A percentile compares a stretch with the other conserved stretches of the same genome.
Conservation (phyloP, 2,113 vertebrate genomes). For the Pyxicephalus adspersus region DNA sequence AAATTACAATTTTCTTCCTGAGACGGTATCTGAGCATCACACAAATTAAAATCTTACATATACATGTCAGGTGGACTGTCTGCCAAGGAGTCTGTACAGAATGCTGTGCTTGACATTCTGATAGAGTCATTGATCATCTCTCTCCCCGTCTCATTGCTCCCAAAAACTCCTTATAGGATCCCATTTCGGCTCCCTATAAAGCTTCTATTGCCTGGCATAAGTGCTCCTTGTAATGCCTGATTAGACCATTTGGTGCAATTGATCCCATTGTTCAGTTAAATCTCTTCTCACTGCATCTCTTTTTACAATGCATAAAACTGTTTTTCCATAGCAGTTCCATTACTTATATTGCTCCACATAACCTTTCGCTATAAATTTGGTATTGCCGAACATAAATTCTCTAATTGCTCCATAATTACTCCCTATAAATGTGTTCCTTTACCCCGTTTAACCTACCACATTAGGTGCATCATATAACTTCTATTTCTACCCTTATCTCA, state of each 20-base stretch:
- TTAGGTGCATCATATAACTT: not conserved
- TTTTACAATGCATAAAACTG: slow-evolving; percentile 25
- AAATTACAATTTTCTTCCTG: slow-evolving; percentile 27
- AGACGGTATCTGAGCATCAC: slow-evolving; percentile 30
- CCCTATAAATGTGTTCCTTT: slow-evolving; percentile 2
- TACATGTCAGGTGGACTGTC: slow-evolving; percentile 34
- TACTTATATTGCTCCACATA: slow-evolving; percentile 35
- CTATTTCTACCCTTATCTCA: not conserved
- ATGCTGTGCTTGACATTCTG: not conserved
- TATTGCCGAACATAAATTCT: slow-evolving; percentile 27
- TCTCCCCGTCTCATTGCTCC: slow-evolving; percentile 1
- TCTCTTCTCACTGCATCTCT: slow-evolving; percentile 25
- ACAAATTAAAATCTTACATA: slow-evolving; percentile 45
- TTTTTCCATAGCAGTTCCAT: slow-evolving; percentile 13
- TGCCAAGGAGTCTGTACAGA: slow-evolving; percentile 14
- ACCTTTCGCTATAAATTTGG: slow-evolving; percentile 1
- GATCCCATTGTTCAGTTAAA: slow-evolving; percentile 37
- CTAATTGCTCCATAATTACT: slow-evolving; percentile 24
- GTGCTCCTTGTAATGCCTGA: slow-evolving; percentile 24
- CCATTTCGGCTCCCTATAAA: slow-evolving; percentile 4
- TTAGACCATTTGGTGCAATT: slow-evolving; percentile 30
- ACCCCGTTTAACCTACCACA: slow-evolving; percentile 1
- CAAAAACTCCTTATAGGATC: slow-evolving; percentile 18
- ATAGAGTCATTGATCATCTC: slow-evolving; percentile 25
- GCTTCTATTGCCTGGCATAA: not conserved